These are phyloP conservation scores for Micrasema longulum DNA, from an alignment of 1,140 invertebrate species.

Conservation along the genomic window DNA sequence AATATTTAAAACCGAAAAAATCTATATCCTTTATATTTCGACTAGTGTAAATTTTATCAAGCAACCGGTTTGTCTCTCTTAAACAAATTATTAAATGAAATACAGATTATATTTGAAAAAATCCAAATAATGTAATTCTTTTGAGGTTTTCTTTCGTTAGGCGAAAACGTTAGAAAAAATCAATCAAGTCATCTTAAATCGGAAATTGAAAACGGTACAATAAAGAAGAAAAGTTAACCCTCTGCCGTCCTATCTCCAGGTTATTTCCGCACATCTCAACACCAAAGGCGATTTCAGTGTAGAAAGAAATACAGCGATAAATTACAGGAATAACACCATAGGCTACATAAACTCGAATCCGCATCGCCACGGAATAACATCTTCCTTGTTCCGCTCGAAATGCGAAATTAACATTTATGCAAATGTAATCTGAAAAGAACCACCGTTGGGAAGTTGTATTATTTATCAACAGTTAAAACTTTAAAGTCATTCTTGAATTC, in stretches of 20 bases:
- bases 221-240: conserved; percentile 21
- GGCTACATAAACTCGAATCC: conserved; percentile 14
- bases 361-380: neutral
- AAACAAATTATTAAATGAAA: no score
- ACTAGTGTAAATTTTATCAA: no score
- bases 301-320: conserved; percentile 6
- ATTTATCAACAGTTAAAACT: neutral
- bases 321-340: conserved; percentile 19
- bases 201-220: conserved; percentile 19
- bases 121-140: no score
- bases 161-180: conserved; percentile 8
- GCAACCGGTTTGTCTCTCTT: no score
- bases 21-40: no score
- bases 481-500: neutral
- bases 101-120: no score
- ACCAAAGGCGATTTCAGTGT: conserved; percentile 5
- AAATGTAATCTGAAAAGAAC: conserved; percentile 27
- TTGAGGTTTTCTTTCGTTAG: no score
- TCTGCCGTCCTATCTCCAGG: conserved; percentile 6
- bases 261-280: conserved; percentile 26
- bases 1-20: no score
- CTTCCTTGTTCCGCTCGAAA: no score
- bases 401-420: conserved; percentile 13
- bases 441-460: conserved; percentile 1
- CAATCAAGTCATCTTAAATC: conserved; percentile 10